Evolutionary conservation across 2,113 vertebrate genomes (phyloP).

Genomic region (Chamaetylas fuelleborni): DNA sequence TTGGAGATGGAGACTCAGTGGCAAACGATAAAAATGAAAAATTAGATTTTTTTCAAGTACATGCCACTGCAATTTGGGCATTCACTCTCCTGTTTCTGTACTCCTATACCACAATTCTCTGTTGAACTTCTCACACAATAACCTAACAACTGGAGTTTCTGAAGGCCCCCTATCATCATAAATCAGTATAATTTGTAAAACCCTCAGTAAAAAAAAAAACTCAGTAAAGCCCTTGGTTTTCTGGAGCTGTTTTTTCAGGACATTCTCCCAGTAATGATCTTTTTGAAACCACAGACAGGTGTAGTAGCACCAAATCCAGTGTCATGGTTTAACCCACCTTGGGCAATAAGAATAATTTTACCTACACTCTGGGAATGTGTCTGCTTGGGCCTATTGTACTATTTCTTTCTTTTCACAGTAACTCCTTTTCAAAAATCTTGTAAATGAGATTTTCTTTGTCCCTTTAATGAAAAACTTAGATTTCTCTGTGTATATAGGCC

Average conservation of each 20-base stretch:
- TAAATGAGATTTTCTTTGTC: background rate
- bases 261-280: background rate
- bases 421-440: background rate
- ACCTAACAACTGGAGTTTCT: background rate
- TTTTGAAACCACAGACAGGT: background rate
- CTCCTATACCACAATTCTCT: background rate
- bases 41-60: background rate
- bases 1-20: background rate
- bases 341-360: background rate
- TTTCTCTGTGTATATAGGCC: background rate
- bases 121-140: background rate
- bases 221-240: background rate
- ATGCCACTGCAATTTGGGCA: background rate
- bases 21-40: background rate
- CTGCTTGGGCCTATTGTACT: background rate
- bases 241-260: background rate
- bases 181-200: background rate
- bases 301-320: background rate
- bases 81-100: background rate
- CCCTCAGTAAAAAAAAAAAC: too few relatives aligned
- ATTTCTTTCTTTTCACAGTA: background rate
- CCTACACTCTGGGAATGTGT: background rate
- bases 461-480: background rate
- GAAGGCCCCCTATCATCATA: background rate
- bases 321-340: background rate